A percentile compares a stretch with the other conserved stretches of the same genome.
phyloP scores from a whole-genome alignment of 2,888 invertebrate genomes.

The Gibbula magus region DNA sequence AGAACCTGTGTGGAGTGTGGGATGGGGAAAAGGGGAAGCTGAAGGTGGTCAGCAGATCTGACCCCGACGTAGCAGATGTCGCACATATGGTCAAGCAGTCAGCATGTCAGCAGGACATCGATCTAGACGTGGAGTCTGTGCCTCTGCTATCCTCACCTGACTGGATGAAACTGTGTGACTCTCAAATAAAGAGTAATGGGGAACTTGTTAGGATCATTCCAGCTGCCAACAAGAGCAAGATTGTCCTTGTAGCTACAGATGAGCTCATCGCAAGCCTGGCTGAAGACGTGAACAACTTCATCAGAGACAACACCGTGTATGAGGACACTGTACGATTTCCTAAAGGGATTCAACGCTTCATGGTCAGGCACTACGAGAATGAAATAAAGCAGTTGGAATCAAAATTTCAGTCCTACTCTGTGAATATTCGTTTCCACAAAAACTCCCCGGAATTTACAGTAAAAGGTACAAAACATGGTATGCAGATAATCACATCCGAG shows the following conservation, averaged over 20 bases:
- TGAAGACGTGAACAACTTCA: conserved; percentile 18
- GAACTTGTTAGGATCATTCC: neutral
- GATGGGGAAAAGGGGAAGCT: neutral
- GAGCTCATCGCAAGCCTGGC: neutral
- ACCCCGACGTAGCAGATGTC: neutral
- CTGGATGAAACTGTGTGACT: neutral
- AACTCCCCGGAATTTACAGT: neutral
- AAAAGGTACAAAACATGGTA: neutral
- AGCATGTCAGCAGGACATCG: neutral
- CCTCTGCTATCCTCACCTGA: neutral
- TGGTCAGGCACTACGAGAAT: neutral
- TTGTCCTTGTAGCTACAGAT: conserved; percentile 16
- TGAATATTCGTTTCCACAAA: neutral
- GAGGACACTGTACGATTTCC: conserved; percentile 4
- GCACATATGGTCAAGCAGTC: conserved; percentile 2
- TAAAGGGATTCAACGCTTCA: conserved; percentile 9
- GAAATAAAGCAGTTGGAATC: neutral
- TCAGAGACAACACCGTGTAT: conserved; percentile 7
- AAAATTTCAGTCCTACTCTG: neutral
- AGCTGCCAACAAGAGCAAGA: neutral
- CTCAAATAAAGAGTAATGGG: neutral
- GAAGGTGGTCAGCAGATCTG: neutral
- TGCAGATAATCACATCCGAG: neutral
- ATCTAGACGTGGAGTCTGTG: neutral
- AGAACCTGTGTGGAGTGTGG: conserved; percentile 17